These are phyloP conservation scores for Lysandra bellargus DNA, from an alignment of 2,888 invertebrate genomes.

Conservation along the genomic window DNA sequence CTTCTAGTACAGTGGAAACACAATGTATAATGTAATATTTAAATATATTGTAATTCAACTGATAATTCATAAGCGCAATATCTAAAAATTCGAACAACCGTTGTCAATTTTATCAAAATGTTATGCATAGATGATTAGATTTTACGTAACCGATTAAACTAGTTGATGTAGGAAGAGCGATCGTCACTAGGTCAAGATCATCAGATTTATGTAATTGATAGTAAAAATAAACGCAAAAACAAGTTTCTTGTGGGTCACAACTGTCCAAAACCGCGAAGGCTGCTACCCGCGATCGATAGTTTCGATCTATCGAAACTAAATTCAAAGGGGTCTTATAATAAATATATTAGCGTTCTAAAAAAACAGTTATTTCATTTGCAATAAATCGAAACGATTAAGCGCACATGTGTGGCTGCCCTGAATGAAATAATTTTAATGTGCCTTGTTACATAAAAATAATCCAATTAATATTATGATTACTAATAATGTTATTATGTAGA, in stretches of 20 bases:
- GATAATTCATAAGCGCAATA: conserved; percentile 1
- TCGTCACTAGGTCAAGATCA: conserved; percentile 24
- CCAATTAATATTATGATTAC: background rate
- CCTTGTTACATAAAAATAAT: background rate
- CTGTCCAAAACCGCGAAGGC: background rate
- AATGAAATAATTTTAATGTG: too few species aligned
- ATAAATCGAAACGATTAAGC: too few species aligned
- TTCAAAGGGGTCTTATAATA: too few species aligned
- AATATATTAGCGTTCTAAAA: too few species aligned
- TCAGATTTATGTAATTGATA: background rate
- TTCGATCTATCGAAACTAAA: too few species aligned
- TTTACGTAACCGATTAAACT: conserved; percentile 15
- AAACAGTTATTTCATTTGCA: too few species aligned
- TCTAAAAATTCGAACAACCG: conserved; percentile 9
- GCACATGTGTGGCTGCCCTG: too few species aligned
- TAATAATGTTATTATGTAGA: background rate
- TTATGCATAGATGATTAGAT: background rate
- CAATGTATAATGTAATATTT: background rate
- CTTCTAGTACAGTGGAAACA: background rate
- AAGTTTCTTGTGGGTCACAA: conserved; percentile 6
- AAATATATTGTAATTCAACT: conserved; percentile 1
- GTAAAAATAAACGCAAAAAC: conserved; percentile 10
- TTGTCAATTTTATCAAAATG: conserved; percentile 14
- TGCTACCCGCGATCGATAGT: too few species aligned
- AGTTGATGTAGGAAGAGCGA: conserved; percentile 26